Base-by-base conservation (phyloP, 2,888 invertebrate genomes). In the Lasioglossum lativentre region DNA sequence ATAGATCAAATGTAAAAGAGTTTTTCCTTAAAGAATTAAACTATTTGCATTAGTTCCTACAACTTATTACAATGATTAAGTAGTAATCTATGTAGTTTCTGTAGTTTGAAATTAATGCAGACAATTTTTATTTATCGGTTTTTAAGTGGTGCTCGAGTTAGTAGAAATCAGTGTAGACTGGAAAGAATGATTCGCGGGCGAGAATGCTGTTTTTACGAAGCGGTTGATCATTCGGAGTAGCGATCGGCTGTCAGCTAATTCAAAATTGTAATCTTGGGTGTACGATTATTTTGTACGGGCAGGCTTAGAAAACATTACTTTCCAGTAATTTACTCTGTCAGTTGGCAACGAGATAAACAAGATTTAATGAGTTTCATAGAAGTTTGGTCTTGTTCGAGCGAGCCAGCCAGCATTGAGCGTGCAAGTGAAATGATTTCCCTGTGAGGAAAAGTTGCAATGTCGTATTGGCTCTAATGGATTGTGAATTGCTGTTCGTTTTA, bases 341-440 rank as follows among this genome's bases (percentile, higher is more conserved):
- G n/a, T 42, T n/a, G n/a, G 40, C 23, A 40, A 70, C 38, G n/a
- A 42, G 42, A 27, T 27, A 27, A 71, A 45, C 42, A 30, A 8
- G 42, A 71, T 27, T 71, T 71, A 71, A 71, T 5, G 71, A 42
- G 27, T 71, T 71, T 16, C 71, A 10, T 27, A 42, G 71, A 42
- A 45, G 27, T 42, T 71, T 27, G 71, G 27, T 16, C 42, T 27
- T 16, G 71, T 42, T 30, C 71, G 71, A 27, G 27, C 42, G 19
- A 71, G 8, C 71, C 12, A 12, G 68, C 23, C 10, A 42, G 8
- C 71, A 8, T 3, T 3, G n/a, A 45, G 42, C 27, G 8, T 42
- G 27, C 42, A n/a, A 45, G 71, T 71, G 71, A 71, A 71, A 45
- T 71, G 71, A 71, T 42, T 71, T 71, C 42, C 27, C 42, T 19